A percentile compares a stretch with the other conserved stretches of the same genome.
Conservation (phyloP, 2,888 invertebrate genomes). For the Apeira syringaria region DNA sequence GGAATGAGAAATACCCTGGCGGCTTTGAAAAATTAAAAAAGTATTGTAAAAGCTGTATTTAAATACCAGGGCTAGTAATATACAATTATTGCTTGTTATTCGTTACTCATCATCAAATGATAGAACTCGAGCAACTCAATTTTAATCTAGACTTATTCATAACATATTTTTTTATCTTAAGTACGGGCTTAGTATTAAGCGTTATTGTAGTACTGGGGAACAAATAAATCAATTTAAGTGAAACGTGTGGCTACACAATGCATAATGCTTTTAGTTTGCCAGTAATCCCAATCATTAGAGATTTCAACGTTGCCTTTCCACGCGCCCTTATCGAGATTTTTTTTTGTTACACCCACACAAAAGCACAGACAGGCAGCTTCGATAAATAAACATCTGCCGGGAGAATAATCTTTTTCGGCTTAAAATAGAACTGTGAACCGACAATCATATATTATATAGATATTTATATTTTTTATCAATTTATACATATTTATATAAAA, state of each 20-base stretch:
- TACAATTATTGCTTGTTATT: too few species aligned
- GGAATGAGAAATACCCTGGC: too few species aligned
- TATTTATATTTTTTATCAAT: too few species aligned
- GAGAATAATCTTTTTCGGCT: slow-evolving; percentile 31
- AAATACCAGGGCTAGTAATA: too few species aligned
- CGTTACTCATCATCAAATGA: too few species aligned
- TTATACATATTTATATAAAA: too few species aligned
- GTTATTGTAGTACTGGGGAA: neutral
- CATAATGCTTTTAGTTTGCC: slow-evolving; percentile 49
- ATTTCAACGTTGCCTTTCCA: slow-evolving; percentile 57
- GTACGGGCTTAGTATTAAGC: too few species aligned
- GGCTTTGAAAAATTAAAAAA: too few species aligned
- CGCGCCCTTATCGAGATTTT: slow-evolving; percentile 43
- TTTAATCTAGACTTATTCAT: too few species aligned
- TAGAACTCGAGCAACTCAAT: too few species aligned
- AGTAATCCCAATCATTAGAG: slow-evolving; percentile 70
- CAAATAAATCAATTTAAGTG: slow-evolving; percentile 4
- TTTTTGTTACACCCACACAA: slow-evolving; percentile 43
- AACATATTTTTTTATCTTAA: too few species aligned
- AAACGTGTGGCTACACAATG: slow-evolving; percentile 15
- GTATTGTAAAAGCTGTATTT: too few species aligned
- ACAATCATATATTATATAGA: slow-evolving; percentile 6
- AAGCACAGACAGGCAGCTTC: slow-evolving; percentile 39
- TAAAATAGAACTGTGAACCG: slow-evolving; percentile 31
- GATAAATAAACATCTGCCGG: slow-evolving; percentile 48